Conservation (phyloP, 2,113 vertebrate genomes). For the Sphaerodactylus townsendi region DNA sequence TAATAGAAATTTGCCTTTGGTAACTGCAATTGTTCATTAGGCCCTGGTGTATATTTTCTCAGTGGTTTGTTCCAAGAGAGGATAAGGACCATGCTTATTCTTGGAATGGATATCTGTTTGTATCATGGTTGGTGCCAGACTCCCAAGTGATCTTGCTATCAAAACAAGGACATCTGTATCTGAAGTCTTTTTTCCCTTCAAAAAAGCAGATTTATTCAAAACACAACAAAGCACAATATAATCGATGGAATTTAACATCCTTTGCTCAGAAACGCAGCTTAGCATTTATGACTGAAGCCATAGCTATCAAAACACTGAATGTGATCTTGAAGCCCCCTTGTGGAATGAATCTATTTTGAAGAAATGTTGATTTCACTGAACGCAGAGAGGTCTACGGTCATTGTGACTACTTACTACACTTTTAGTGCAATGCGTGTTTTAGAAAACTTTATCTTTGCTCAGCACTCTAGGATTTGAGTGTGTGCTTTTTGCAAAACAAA, state of each 20-base stretch:
- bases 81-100: not conserved
- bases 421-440: not conserved
- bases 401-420: not conserved
- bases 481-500: not conserved
- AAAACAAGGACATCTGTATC: not conserved
- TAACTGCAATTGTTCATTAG: not conserved
- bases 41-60: not conserved
- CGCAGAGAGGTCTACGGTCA: not conserved
- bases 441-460: too few relatives aligned
- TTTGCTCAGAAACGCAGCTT: slow-evolving; percentile 8
- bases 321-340: slow-evolving; percentile 76
- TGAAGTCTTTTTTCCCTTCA: slow-evolving; percentile 2
- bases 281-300: slow-evolving; percentile 35
- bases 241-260: not conserved
- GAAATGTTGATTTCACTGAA: slow-evolving; percentile 54
- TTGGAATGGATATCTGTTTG: not conserved
- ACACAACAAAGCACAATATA: not conserved
- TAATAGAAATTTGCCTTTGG: not conserved
- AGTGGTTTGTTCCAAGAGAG: not conserved
- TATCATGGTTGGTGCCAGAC: not conserved
- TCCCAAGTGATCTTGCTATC: not conserved
- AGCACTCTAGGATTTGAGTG: not conserved
- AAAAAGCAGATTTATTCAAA: slow-evolving; percentile 31
- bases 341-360: slow-evolving; percentile 67
- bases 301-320: slow-evolving; percentile 40